Conservation (phyloP, 1,140 invertebrate genomes). For the Pogonognathellus flavescens region DNA sequence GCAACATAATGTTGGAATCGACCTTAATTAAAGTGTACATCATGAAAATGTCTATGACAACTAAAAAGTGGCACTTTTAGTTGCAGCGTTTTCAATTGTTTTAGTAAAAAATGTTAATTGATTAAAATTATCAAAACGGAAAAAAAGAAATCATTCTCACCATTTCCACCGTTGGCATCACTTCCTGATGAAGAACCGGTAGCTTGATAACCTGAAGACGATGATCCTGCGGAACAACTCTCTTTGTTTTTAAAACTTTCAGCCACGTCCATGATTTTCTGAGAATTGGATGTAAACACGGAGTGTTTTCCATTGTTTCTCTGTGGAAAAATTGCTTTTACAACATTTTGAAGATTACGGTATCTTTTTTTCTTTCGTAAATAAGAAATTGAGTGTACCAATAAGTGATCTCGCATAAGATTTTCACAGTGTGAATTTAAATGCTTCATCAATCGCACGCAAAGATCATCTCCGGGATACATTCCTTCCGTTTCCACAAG, state of each 20-base stretch:
- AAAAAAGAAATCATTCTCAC: not conserved
- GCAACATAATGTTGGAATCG: no score
- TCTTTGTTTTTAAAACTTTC: conserved; percentile 45
- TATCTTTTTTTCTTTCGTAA: not conserved
- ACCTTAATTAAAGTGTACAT: no score
- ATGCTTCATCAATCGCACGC: conserved; percentile 84
- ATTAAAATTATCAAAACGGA: not conserved
- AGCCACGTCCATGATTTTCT: not conserved
- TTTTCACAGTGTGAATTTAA: conserved; percentile 79
- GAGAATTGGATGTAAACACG: conserved; percentile 49
- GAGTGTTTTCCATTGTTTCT: conserved; percentile 59
- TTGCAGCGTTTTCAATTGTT: no score
- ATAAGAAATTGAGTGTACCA: not conserved
- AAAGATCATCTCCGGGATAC: conserved; percentile 83
- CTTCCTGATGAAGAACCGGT: conserved; percentile 66
- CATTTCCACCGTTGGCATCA: conserved; percentile 63
- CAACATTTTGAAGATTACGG: not conserved
- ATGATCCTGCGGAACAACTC: conserved; percentile 36
- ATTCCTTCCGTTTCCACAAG: conserved; percentile 88
- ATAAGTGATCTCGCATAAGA: conserved; percentile 50
- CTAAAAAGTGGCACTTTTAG: no score
- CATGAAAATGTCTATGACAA: no score
- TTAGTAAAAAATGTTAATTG: no score
- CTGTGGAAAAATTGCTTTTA: conserved; percentile 63
- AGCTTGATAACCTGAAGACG: conserved; percentile 67